These are phyloP conservation scores for Drosophila bocki DNA, from an alignment of 1,140 invertebrate species.

Conservation along the genomic window DNA sequence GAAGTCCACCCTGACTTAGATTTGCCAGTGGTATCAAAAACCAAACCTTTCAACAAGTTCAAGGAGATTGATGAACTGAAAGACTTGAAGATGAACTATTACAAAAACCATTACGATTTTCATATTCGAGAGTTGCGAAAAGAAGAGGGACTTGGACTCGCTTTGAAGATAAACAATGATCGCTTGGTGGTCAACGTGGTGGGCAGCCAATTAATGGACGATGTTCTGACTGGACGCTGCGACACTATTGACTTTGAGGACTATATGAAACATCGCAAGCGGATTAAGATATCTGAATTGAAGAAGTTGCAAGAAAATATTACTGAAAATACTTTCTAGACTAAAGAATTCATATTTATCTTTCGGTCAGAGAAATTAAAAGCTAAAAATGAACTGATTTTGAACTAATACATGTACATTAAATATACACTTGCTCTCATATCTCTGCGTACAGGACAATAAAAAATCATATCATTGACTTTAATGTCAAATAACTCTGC, in stretches of 20 bases:
- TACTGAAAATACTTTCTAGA: no score
- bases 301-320: not conserved
- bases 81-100: not conserved
- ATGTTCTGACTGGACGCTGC: constrained; percentile 1
- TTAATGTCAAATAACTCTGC: no score
- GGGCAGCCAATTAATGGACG: not conserved
- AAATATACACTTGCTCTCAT: no score
- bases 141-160: not conserved
- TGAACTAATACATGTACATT: not conserved
- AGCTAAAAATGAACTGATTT: not conserved
- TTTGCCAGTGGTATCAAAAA: not conserved
- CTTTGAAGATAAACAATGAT: not conserved
- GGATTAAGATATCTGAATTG: not conserved
- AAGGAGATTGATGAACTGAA: not conserved
- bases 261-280: not conserved
- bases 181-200: not conserved
- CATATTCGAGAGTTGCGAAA: not conserved
- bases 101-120: not conserved
- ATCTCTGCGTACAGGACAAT: no score
- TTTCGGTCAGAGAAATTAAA: not conserved
- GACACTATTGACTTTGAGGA: not conserved
- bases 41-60: accelerated
- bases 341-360: not conserved
- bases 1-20: not conserved
- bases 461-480: no score